phyloP scores from a whole-genome alignment of 2,113 vertebrate genomes.

The Geococcyx californianus region DNA sequence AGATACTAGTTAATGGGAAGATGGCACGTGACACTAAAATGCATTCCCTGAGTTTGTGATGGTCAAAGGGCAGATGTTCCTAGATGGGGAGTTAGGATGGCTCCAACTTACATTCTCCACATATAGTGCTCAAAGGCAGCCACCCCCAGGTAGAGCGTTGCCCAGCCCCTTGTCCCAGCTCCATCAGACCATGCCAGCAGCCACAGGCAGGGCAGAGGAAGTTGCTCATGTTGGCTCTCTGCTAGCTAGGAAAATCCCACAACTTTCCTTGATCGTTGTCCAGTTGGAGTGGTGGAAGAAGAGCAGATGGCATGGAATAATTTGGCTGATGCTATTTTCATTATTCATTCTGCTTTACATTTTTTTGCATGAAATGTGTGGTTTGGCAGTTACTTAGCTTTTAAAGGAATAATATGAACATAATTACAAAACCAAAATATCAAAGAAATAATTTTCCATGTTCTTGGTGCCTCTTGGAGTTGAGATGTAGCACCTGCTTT shows the following conservation, averaged over 20 bases:
- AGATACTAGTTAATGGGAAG: neutral
- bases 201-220: neutral
- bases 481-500: neutral
- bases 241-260: neutral
- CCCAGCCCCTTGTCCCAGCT: neutral
- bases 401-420: neutral
- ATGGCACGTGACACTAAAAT: rapidly evolving
- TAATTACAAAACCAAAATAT: neutral
- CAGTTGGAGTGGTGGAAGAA: neutral
- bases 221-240: neutral
- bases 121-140: rapidly evolving
- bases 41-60: neutral
- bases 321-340: neutral
- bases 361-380: neutral
- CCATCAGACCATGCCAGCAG: rapidly evolving
- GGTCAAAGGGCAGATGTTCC: neutral
- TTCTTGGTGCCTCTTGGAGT: neutral
- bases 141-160: rapidly evolving
- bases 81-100: neutral
- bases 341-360: rapidly evolving
- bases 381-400: neutral
- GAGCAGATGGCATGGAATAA: neutral
- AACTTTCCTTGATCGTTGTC: neutral
- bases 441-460: neutral
- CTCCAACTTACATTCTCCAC: neutral